A percentile compares a stretch with the other conserved stretches of the same genome.
phyloP scores from a whole-genome alignment of 2,888 invertebrate genomes.

The Netelia fuscicornis region DNA sequence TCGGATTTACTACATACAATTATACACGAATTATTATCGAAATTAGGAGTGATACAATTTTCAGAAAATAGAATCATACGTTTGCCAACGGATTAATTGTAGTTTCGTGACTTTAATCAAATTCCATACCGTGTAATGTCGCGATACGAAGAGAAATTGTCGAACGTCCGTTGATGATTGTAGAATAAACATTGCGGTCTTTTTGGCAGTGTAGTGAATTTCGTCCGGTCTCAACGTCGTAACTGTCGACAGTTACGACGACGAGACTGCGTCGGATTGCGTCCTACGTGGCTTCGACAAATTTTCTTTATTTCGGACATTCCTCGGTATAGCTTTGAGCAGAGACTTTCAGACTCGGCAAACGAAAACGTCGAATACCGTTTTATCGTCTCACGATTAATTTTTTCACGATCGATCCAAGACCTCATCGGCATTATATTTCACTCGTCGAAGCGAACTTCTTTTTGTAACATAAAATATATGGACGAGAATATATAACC shows the following conservation, averaged over 20 bases:
- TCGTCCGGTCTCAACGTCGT: not conserved
- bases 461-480: slow-evolving; percentile 82
- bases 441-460: slow-evolving; percentile 68
- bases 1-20: not conserved
- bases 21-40: slow-evolving; percentile 21
- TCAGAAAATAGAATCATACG: slow-evolving; percentile 24
- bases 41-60: slow-evolving; percentile 35
- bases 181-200: too few species aligned
- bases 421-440: slow-evolving; percentile 30
- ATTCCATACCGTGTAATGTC: slow-evolving; percentile 33
- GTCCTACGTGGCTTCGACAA: too few species aligned
- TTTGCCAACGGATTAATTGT: slow-evolving; percentile 37
- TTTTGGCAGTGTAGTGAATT: not conserved
- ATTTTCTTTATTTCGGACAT: too few species aligned
- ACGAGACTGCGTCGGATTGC: not conserved
- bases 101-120: slow-evolving; percentile 53
- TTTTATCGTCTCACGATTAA: not conserved
- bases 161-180: slow-evolving; percentile 21
- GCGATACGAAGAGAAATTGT: slow-evolving; percentile 34
- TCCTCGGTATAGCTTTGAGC: too few species aligned
- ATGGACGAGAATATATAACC: slow-evolving; percentile 79
- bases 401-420: slow-evolving; percentile 2
- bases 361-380: not conserved
- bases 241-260: not conserved
- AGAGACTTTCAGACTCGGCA: too few species aligned